phyloP scores from a whole-genome alignment of 2,113 vertebrate species.

The Solenodon paradoxus region DNA sequence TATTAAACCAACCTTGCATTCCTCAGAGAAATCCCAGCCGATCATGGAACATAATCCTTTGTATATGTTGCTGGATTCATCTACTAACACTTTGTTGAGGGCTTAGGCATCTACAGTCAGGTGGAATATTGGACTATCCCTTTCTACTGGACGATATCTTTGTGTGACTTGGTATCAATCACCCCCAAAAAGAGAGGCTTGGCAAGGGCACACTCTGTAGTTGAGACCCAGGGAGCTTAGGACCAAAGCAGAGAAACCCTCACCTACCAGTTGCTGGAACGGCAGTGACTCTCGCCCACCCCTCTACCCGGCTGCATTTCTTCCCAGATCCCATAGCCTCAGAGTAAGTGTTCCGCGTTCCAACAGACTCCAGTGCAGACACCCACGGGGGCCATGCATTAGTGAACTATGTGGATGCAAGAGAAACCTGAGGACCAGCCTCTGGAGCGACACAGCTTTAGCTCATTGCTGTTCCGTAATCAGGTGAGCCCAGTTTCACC shows the following conservation, averaged over 20 bases:
- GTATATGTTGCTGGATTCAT: neutral
- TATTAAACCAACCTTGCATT: slow-evolving; percentile 6
- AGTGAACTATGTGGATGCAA: neutral
- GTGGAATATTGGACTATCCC: neutral
- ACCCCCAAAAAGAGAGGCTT: neutral
- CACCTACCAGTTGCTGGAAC: neutral
- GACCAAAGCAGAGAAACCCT: too few species aligned
- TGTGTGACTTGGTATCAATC: neutral
- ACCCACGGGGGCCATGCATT: neutral
- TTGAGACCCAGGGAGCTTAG: neutral
- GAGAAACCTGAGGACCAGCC: neutral
- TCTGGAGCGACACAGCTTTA: neutral
- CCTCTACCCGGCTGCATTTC: neutral
- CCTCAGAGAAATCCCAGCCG: neutral
- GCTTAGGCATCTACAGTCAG: neutral
- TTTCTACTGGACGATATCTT: neutral
- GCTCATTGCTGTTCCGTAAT: neutral
- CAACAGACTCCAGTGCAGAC: neutral
- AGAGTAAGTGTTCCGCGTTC: neutral
- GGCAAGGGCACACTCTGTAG: neutral
- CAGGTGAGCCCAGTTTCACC: neutral
- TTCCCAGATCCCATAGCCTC: neutral
- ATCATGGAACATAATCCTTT: neutral
- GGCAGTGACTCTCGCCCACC: neutral
- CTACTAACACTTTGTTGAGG: neutral